A percentile compares a stretch with the other conserved stretches of the same genome.
Conservation (phyloP, 2,797 vertebrate genomes). For the Microcaecilia unicolor region DNA sequence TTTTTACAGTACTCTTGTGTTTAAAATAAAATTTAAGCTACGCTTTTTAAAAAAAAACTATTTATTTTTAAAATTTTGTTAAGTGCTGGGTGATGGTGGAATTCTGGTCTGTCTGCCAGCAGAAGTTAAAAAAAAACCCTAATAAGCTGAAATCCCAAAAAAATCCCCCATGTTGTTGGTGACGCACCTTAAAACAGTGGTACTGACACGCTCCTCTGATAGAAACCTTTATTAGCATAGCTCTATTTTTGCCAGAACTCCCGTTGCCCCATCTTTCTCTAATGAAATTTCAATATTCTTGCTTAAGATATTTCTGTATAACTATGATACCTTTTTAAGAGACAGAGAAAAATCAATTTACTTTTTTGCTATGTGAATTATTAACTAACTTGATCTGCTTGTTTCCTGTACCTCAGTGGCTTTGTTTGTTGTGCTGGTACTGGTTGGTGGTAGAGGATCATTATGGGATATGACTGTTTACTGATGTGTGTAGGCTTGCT, state of each 20-base stretch:
- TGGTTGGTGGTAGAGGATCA: conserved; percentile 58
- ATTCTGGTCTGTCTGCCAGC: conserved; percentile 52
- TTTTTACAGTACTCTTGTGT: too few species aligned
- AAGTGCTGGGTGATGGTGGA: conserved; percentile 44
- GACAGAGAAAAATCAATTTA: conserved; percentile 53
- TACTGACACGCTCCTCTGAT: conserved; percentile 56
- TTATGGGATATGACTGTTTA: conserved; percentile 88
- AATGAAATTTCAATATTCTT: conserved; percentile 60
- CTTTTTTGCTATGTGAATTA: conserved; percentile 63
- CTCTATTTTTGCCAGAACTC: conserved; percentile 61
- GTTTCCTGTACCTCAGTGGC: conserved; percentile 59
- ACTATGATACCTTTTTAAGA: conserved; percentile 67
- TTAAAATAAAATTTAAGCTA: too few species aligned
- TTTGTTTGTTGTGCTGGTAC: conserved; percentile 64
- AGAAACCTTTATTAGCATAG: conserved; percentile 57
- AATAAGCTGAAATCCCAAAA: conserved; percentile 59
- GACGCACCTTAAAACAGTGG: conserved; percentile 62
- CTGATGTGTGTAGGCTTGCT: conserved; percentile 79
- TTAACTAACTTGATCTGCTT: conserved; percentile 67
- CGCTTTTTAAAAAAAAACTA: too few species aligned
- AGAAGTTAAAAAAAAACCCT: conserved; percentile 33
- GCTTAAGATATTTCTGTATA: conserved; percentile 65
- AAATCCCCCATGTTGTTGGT: conserved; percentile 46
- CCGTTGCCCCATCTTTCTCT: conserved; percentile 38
- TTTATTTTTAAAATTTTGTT: conserved; percentile 33